phyloP scores from a whole-genome alignment of 2,888 invertebrate species.

The Enoplolaimus lenunculus region DNA sequence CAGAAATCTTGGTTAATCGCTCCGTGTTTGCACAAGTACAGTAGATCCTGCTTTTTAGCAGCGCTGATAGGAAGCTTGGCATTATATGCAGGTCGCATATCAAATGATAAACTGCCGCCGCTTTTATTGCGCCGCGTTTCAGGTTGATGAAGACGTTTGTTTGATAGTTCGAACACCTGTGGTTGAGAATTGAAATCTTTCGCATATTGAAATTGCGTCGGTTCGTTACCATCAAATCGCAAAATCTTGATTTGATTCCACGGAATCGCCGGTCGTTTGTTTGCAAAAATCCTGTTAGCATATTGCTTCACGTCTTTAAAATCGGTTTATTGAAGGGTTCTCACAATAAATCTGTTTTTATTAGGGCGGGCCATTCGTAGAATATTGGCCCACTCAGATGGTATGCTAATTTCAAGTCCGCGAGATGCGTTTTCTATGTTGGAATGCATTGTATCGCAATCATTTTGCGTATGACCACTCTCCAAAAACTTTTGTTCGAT shows the following conservation, averaged over 20 bases:
- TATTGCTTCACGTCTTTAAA: background rate
- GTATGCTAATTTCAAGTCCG: background rate
- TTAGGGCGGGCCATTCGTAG: background rate
- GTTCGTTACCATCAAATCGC: background rate
- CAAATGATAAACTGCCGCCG: background rate
- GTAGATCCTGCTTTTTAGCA: background rate
- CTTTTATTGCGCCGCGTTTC: background rate
- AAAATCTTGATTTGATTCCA: background rate
- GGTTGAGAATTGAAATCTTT: background rate
- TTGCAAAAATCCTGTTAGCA: background rate
- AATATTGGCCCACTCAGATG: background rate
- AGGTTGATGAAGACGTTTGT: background rate
- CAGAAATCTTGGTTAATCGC: background rate
- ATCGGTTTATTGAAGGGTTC: background rate
- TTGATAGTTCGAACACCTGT: background rate
- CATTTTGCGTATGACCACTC: conserved; percentile 17
- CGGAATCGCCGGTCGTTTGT: background rate
- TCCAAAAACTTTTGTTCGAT: conserved; percentile 19
- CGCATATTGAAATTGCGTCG: background rate
- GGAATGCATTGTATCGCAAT: conserved; percentile 1
- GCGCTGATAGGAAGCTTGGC: background rate
- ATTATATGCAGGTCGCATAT: background rate
- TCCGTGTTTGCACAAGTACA: background rate
- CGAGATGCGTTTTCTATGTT: background rate
- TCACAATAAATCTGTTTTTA: background rate